phyloP scores from a whole-genome alignment of 2,113 vertebrate species.

The Lagopus muta region DNA sequence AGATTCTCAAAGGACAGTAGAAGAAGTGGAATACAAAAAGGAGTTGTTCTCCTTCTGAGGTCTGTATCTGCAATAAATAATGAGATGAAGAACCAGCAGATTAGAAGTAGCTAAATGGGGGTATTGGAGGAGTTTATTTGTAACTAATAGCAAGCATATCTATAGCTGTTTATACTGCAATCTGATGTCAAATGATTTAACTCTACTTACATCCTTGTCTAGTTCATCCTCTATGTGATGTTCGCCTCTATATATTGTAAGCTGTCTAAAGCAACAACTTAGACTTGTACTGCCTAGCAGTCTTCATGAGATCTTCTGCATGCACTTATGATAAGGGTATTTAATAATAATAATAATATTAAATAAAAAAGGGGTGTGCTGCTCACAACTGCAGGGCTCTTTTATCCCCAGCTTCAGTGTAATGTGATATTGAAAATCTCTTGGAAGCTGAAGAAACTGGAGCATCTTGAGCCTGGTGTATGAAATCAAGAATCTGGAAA shows the following conservation, averaged over 20 bases:
- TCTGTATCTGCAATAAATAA: not conserved
- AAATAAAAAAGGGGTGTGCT: not conserved
- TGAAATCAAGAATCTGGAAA: not conserved
- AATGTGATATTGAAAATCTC: not conserved
- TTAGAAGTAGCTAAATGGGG: not conserved
- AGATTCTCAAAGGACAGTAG: not conserved
- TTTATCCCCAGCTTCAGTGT: not conserved
- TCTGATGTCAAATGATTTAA: not conserved
- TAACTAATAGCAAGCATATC: not conserved
- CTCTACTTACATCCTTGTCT: not conserved
- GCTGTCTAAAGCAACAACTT: not conserved
- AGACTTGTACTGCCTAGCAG: not conserved
- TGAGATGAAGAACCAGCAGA: not conserved
- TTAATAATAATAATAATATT: not conserved
- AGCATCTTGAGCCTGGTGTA: fast-evolving
- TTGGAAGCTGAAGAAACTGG: not conserved
- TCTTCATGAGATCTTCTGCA: not conserved
- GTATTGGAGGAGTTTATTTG: not conserved
- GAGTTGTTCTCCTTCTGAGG: not conserved
- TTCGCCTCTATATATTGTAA: not conserved
- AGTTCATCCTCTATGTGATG: not conserved
- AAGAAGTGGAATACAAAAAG: fast-evolving
- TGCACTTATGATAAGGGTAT: not conserved
- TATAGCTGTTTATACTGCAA: not conserved
- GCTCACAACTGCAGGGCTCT: not conserved